Conservation (phyloP, 2,888 invertebrate species). For the Macrophya alboannulata region DNA sequence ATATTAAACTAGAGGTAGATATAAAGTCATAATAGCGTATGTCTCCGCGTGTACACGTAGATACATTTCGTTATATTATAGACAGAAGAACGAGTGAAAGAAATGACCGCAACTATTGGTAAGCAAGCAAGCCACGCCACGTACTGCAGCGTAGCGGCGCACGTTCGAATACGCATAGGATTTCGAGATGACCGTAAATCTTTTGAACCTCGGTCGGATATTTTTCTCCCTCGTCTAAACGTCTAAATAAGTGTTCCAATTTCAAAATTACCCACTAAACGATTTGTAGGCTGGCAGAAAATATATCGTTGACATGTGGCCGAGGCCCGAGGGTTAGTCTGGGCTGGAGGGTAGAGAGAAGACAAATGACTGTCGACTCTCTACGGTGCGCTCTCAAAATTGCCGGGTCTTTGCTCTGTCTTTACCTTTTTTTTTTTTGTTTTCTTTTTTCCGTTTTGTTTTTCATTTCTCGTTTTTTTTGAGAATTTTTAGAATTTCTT, state of each 20-base stretch:
- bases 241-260: conserved; percentile 80
- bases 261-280: conserved; percentile 79
- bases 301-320: conserved; percentile 79
- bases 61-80: not conserved
- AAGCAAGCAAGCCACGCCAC: not conserved
- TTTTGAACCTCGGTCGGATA: conserved; percentile 56
- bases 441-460: not conserved
- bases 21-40: not conserved
- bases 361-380: conserved; percentile 75
- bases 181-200: conserved; percentile 54
- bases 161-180: conserved; percentile 13
- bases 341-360: conserved; percentile 65
- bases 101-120: conserved; percentile 45
- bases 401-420: conserved; percentile 41
- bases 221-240: conserved; percentile 77
- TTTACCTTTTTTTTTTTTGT: conserved; percentile 5
- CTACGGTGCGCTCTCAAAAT: conserved; percentile 49
- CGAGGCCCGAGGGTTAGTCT: conserved; percentile 64
- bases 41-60: not conserved
- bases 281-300: conserved; percentile 78
- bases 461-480: not conserved
- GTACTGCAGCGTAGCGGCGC: not conserved
- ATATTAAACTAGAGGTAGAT: not conserved
- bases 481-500: conserved; percentile 44
- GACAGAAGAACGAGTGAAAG: conserved; percentile 14